phyloP scores from a whole-genome alignment of 2,888 invertebrate species.

The Eupithecia subumbrata region DNA sequence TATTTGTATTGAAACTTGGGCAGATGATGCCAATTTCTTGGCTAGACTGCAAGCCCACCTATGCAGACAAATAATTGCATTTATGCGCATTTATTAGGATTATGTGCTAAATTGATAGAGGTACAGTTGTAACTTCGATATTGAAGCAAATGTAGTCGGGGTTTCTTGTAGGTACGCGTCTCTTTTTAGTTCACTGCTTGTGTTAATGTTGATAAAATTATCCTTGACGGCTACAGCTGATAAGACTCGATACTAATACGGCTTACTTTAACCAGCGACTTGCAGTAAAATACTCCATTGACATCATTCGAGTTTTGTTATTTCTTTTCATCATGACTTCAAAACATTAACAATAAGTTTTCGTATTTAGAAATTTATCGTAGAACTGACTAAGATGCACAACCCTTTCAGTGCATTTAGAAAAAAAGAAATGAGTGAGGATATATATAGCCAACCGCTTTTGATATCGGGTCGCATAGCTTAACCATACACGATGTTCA shows the following conservation, averaged over 20 bases:
- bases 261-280: not conserved
- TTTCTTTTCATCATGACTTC: not conserved
- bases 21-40: slow-evolving; percentile 44
- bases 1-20: slow-evolving; percentile 46
- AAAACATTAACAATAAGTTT: not conserved
- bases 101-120: slow-evolving; percentile 11
- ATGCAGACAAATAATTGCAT: slow-evolving; percentile 28
- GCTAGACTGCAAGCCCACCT: slow-evolving; percentile 41
- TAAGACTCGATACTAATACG: slow-evolving; percentile 8
- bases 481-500: too few relatives aligned
- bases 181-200: slow-evolving; percentile 3
- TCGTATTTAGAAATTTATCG: not conserved
- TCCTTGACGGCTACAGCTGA: slow-evolving; percentile 16
- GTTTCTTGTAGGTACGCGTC: not conserved
- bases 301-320: not conserved
- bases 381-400: not conserved
- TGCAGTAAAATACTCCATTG: not conserved
- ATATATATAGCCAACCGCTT: too few relatives aligned
- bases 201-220: slow-evolving; percentile 25
- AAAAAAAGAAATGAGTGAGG: not conserved
- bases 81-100: slow-evolving; percentile 31
- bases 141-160: not conserved
- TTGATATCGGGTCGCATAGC: too few relatives aligned
- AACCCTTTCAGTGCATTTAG: not conserved
- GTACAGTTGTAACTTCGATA: slow-evolving; percentile 2